phyloP scores from a whole-genome alignment of 2,888 invertebrate species.

The Ferrisia virgata region DNA sequence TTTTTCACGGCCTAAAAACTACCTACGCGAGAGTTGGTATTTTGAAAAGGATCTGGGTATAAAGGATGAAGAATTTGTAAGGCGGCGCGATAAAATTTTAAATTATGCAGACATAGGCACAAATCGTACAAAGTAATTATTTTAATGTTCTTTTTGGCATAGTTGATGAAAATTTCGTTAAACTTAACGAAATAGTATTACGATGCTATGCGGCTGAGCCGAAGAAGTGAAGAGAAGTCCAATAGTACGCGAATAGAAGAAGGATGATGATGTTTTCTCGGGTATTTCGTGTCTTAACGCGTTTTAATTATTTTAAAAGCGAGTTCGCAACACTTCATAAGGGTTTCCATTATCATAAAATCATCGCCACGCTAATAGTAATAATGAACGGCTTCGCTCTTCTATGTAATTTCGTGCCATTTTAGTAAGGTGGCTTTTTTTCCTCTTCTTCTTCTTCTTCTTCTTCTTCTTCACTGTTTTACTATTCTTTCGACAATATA shows the following conservation, averaged over 20 bases:
- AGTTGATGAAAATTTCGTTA: background rate
- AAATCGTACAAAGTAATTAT: slow-evolving; percentile 1
- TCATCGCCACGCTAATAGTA: slow-evolving; percentile 21
- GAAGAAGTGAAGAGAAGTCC: background rate
- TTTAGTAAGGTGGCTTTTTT: background rate
- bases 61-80: background rate
- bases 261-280: background rate
- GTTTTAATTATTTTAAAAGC: slow-evolving; percentile 32
- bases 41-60: background rate
- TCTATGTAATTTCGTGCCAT: slow-evolving; percentile 17
- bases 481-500: slow-evolving; percentile 34
- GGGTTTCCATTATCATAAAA: slow-evolving; percentile 30
- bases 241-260: background rate
- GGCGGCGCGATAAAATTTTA: background rate
- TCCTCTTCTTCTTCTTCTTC: background rate
- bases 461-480: background rate
- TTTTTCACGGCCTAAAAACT: background rate
- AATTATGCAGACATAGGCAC: background rate
- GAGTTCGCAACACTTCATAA: slow-evolving; percentile 22
- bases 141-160: background rate
- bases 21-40: background rate
- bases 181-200: background rate
- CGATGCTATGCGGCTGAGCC: background rate
- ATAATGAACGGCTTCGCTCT: slow-evolving; percentile 8
- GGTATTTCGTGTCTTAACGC: background rate